Conservation (phyloP, 2,113 vertebrate genomes). For the Gymnorhina tibicen region DNA sequence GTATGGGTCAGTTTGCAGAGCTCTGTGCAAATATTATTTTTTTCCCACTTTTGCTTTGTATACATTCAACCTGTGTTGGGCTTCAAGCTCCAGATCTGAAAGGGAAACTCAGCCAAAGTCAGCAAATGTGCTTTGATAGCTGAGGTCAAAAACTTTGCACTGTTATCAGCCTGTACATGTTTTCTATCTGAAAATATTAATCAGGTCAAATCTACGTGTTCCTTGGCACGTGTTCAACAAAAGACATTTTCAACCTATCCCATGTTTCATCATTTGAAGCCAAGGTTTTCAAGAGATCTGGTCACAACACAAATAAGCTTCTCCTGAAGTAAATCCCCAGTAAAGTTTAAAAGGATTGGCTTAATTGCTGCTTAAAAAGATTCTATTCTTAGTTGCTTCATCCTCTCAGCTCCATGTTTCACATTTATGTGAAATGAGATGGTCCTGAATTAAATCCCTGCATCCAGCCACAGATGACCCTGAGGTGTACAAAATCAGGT, state of each 20-base stretch:
- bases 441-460: not conserved
- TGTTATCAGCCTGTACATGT: not conserved
- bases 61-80: not conserved
- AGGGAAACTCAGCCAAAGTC: conserved; percentile 18
- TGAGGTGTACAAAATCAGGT: not conserved
- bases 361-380: not conserved
- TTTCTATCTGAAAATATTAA: not conserved
- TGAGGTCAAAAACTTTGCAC: not conserved
- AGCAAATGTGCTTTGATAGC: conserved; percentile 8
- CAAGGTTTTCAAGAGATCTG: not conserved
- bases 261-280: not conserved
- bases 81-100: not conserved
- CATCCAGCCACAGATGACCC: not conserved
- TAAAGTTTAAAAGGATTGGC: not conserved
- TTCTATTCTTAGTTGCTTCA: not conserved
- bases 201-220: not conserved
- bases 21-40: conserved; percentile 52
- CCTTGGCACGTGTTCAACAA: not conserved
- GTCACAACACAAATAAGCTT: not conserved
- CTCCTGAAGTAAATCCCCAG: not conserved
- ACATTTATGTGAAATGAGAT: not conserved
- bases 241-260: not conserved
- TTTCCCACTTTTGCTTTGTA: conserved; percentile 24
- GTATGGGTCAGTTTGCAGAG: conserved; percentile 19
- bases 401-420: not conserved